Base-by-base conservation (phyloP, 2,888 invertebrate genomes). In the Chrysotoxum bicinctum region DNA sequence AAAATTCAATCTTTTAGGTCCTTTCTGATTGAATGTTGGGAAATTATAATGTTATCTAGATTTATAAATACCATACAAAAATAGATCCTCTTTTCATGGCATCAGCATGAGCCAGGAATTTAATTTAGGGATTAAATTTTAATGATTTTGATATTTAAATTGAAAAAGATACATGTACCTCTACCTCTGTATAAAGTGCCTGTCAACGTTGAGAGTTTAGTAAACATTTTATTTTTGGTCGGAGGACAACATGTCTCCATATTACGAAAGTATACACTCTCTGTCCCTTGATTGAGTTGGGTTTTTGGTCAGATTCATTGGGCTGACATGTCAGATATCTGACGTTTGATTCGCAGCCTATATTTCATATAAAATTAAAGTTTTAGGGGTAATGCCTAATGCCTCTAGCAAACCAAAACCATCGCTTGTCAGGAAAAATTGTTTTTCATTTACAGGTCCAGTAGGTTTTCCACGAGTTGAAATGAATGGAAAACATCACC, bases 51-150 rank as follows among this genome's bases (percentile, higher is more conserved):
- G 16, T 45, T 19, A 21, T 19, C 8, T 16, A 26, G n/a, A 1
- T 40, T n/a, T 40, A 7, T 43, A 8, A 1, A 43, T 1, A 3
- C 4, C 26, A 45, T 1, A 45, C 45, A 10, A 50, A 50, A 12
- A 45, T 43, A 16, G 10, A 45, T 32, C 30, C 45, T 64, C 2
- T 30, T 19, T 26, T 45, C 32, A 48, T 66, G 35, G 50, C 64
- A 50, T 35, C 35, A 23, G n/a, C 21, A 66, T 66, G 48, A 14
- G 45, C 12, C n/a, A 8, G 19, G 21, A 64, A 45, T 64, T 64
- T 45, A 62, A 62, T 64, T 64, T 45, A 64, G 1, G 37, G 64
- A 64, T 64, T 64, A 64, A 32, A 45, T 23, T 64, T 64, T 45
- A 64, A 64, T 45, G 45, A 45, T 62, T 62, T 45, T 30, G 19